Evolutionary conservation across 2,888 invertebrate species (phyloP), one percentile per base, ranked within the genome.

Genomic region (Rhyacophila evoluta): DNA sequence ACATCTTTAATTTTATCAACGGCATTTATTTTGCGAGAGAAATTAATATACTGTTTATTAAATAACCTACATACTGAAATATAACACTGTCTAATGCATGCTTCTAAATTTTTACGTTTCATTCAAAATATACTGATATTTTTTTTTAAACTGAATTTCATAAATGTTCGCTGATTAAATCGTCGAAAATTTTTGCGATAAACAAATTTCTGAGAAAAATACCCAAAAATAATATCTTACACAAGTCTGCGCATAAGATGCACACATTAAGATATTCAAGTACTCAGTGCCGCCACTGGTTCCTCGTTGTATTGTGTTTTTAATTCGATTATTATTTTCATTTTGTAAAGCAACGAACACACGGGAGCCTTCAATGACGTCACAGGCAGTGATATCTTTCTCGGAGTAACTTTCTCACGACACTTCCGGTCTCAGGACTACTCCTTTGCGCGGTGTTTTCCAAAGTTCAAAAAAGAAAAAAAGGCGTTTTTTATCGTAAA

Each of bases 261-360:
- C 8, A 55, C 12, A 55, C 10, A 55, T 55, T 55, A 55, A 25
- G 19, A 55, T 55, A 25, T 19, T 25, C 12, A 4, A 12, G 6
- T 41, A 19, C 41, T 8, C 8, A 19, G 8, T 8, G 10, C 19
- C 12, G 8, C 12, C 55, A 55, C 55, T 55, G 55, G 3, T 15
- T 12, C 10, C 25, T 55, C 25, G 25, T 5, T 6, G 55, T 25
- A 19, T 55, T 55, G 55, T 55, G 19, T 55, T 19, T 39, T 55
- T 19, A 55, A 55, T 55, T 55, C 55, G 55, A 55, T 55, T 55
- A 55, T 55, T 25, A 55, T 55, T 55, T 55, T 55, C 55, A 55
- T 55, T 39, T 55, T 19, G 55, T 19, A 55, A 25, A 19, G 25
- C 55, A 19, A 19, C 15, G 19, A 19, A 55, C 55, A 25, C 25